A percentile compares a stretch with the other conserved stretches of the same genome.
Conservation (phyloP, 2,888 invertebrate species). For the Drosophila lacicola region DNA sequence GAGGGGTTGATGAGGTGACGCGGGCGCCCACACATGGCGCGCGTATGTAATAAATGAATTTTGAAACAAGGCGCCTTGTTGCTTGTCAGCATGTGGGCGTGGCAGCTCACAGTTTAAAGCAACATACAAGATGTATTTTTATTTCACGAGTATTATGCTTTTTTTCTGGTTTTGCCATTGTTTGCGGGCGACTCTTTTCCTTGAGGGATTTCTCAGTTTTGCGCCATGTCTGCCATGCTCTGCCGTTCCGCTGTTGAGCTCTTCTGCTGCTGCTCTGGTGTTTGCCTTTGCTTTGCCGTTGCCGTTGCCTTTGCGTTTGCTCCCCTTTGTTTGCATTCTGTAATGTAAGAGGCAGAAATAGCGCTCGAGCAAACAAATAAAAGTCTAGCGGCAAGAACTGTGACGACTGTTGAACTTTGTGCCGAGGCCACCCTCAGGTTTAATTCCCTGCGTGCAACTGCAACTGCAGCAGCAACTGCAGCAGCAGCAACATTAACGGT, state of each 20-base stretch:
- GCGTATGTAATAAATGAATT: slow-evolving; percentile 74
- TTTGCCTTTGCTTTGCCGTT: slow-evolving; percentile 30
- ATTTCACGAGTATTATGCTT: slow-evolving; percentile 41
- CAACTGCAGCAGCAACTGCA: slow-evolving; percentile 20
- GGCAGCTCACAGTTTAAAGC: slow-evolving; percentile 41
- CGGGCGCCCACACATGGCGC: slow-evolving; percentile 26
- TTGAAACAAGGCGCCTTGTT: slow-evolving; percentile 63
- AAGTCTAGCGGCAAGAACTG: slow-evolving; percentile 57
- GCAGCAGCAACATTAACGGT: slow-evolving; percentile 2
- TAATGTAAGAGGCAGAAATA: slow-evolving; percentile 50
- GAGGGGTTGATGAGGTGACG: slow-evolving; percentile 59
- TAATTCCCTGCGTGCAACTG: slow-evolving; percentile 19
- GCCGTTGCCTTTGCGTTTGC: slow-evolving; percentile 11
- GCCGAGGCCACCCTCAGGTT: slow-evolving; percentile 35
- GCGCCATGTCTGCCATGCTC: slow-evolving; percentile 32
- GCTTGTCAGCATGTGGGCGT: slow-evolving; percentile 66
- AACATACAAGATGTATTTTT: slow-evolving; percentile 1
- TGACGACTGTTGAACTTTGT: slow-evolving; percentile 75
- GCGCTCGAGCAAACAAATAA: slow-evolving; percentile 62
- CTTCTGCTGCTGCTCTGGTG: slow-evolving; percentile 23
- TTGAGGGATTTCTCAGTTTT: slow-evolving; percentile 62
- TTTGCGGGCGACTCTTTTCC: slow-evolving; percentile 47
- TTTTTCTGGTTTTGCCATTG: slow-evolving; percentile 26
- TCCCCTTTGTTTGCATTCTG: slow-evolving; percentile 53
- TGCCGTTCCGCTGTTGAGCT: slow-evolving; percentile 15